These are phyloP conservation scores for Xestia ashworthii DNA, from an alignment of 2,888 invertebrate species.

Conservation along the genomic window DNA sequence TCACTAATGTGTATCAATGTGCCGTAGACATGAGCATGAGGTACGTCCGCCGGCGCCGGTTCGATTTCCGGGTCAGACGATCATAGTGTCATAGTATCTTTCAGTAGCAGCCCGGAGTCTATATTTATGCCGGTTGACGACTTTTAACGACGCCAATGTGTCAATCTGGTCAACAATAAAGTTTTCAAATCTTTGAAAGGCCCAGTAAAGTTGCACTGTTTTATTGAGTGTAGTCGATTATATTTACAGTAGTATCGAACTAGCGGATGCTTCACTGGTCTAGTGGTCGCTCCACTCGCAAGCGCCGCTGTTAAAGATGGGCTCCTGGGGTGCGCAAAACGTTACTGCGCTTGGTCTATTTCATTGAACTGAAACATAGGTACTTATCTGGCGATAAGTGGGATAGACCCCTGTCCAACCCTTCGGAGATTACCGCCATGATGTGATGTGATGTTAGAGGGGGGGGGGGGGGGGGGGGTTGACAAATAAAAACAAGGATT, in stretches of 20 bases:
- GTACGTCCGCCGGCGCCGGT: too few relatives aligned
- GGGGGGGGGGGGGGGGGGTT: too few relatives aligned
- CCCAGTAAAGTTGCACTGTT: background rate
- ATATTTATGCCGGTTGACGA: background rate
- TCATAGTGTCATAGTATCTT: background rate
- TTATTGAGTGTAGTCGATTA: background rate
- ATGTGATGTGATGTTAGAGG: background rate
- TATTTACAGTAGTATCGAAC: background rate
- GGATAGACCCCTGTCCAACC: background rate
- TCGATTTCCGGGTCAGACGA: too few relatives aligned
- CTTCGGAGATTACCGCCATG: background rate
- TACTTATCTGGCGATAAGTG: background rate
- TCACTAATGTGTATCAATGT: too few relatives aligned
- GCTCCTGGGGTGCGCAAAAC: background rate
- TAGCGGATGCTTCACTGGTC: background rate
- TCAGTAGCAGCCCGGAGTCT: background rate
- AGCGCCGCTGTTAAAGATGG: background rate
- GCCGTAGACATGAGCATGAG: too few relatives aligned
- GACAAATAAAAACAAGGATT: constrained; percentile 70
- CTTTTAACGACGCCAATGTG: background rate
- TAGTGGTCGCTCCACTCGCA: background rate
- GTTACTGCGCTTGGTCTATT: background rate
- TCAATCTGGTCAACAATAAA: background rate
- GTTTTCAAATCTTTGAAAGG: background rate
- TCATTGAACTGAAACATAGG: background rate